Evolutionary conservation across 1,140 invertebrate species (phyloP).

Genomic region (Stratiolaelaps scimitus): DNA sequence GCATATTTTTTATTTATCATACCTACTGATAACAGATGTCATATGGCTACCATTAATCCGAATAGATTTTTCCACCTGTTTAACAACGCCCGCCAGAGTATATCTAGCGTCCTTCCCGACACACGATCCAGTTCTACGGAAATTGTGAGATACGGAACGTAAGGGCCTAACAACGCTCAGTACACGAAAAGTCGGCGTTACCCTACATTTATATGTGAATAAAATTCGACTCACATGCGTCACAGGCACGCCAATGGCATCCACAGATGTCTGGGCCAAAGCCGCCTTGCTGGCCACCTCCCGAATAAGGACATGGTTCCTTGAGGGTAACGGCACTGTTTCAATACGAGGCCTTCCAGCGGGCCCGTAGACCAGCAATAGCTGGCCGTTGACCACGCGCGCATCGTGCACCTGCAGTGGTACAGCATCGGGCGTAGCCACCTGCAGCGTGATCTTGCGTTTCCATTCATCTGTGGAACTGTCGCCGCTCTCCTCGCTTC

Average conservation of each 20-base stretch:
- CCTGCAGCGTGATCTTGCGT: neutral
- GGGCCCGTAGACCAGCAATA: constrained; percentile 2
- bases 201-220: too few species aligned
- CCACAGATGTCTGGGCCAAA: neutral
- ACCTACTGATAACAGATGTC: too few species aligned
- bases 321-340: neutral
- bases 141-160: too few species aligned
- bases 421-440: neutral
- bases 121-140: too few species aligned
- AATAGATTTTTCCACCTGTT: too few species aligned
- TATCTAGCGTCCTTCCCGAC: too few species aligned
- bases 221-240: neutral
- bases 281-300: neutral
- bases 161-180: too few species aligned
- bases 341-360: constrained; percentile 2
- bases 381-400: neutral
- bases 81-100: too few species aligned
- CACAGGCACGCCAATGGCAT: neutral
- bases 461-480: neutral
- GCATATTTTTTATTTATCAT: too few species aligned
- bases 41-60: too few species aligned
- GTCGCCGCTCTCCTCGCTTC: neutral
- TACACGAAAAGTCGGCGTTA: too few species aligned
- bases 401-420: constrained; percentile 1
- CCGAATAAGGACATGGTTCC: constrained; percentile 17